Evolutionary conservation across 2,888 invertebrate genomes (phyloP).

Genomic region (Dasysyrphus albostriatus): DNA sequence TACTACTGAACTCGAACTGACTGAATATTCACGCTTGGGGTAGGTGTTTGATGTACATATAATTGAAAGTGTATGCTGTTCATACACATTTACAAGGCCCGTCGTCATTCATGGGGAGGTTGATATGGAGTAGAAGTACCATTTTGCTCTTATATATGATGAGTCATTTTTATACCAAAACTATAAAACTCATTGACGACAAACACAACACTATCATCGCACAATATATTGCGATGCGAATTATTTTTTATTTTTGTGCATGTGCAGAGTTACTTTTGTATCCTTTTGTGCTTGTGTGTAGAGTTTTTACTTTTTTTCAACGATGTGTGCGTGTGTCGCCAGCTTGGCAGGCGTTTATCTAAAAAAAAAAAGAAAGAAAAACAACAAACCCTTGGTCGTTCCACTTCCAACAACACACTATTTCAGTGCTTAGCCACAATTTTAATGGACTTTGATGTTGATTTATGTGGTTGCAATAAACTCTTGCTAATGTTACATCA

Average conservation of each 20-base stretch:
- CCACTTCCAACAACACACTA: slow-evolving; percentile 1
- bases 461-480: slow-evolving; percentile 73
- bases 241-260: slow-evolving; percentile 26
- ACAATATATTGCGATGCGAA: slow-evolving; percentile 11
- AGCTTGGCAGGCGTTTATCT: slow-evolving; percentile 62
- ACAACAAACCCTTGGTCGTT: slow-evolving; percentile 11
- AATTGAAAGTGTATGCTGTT: neutral
- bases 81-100: neutral
- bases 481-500: slow-evolving; percentile 58
- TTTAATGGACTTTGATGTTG: slow-evolving; percentile 74
- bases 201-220: neutral
- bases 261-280: slow-evolving; percentile 49
- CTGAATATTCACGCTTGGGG: slow-evolving; percentile 47
- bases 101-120: neutral
- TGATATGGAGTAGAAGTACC: neutral
- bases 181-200: slow-evolving; percentile 19
- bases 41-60: slow-evolving; percentile 35
- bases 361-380: neutral
- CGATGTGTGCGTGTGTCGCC: slow-evolving; percentile 57
- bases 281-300: slow-evolving; percentile 40
- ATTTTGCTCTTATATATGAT: slow-evolving; percentile 9
- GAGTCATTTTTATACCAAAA: slow-evolving; percentile 61
- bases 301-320: slow-evolving; percentile 26
- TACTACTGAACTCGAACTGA: neutral
- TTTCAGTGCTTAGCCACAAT: slow-evolving; percentile 41